Base-by-base conservation (phyloP, 1,140 invertebrate species). In the Cydia strobilella region DNA sequence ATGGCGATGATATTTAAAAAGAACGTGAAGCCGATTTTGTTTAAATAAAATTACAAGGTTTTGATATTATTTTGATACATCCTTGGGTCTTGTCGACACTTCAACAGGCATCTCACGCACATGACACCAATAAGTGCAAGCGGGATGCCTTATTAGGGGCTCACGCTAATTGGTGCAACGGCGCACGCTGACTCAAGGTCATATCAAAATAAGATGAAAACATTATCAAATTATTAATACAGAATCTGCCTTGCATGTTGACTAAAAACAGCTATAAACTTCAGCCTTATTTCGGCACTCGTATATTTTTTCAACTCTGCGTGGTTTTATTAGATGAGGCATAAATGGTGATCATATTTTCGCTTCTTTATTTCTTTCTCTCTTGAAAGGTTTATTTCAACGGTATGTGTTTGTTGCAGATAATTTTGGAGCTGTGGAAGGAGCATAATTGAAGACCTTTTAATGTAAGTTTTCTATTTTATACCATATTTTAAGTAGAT, bases 291-390 rank as follows among this genome's bases (percentile, higher is more conserved):
- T 69, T 39, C 15, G 31, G 65, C 51, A 66, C 9, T 51, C 18
- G 45, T 77, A 39, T 35, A 54, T 62, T 72, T 77, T 74, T 77
- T 74, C 69, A 71, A 77, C 45, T 48, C 9, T 25, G 12, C 48
- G 54, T 15, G 72, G 62, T 72, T 77, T 77, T 77, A 77, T 75
- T 74, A 73, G 65, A 69, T 69, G 65, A 69, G 65, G 65, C 31
- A 69, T 69, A 69, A 69, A 69, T 69, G 31, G 31, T 69, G 42
- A 69, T 39, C 31, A 69, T 69, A 69, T 69, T 18, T 35, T 69
- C 31, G 65, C 18, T 31, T 69, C 18, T 69, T 69, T 66, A 31
- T 66, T n/a, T 31, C 27, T 66, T 31, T 15, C 27, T 66, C 62
- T 66, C 23, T 25, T 63, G 62, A 5, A 63, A 63, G 59, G 59